These are phyloP conservation scores for Nowickia ferox DNA, from an alignment of 2,888 invertebrate species.

Conservation along the genomic window DNA sequence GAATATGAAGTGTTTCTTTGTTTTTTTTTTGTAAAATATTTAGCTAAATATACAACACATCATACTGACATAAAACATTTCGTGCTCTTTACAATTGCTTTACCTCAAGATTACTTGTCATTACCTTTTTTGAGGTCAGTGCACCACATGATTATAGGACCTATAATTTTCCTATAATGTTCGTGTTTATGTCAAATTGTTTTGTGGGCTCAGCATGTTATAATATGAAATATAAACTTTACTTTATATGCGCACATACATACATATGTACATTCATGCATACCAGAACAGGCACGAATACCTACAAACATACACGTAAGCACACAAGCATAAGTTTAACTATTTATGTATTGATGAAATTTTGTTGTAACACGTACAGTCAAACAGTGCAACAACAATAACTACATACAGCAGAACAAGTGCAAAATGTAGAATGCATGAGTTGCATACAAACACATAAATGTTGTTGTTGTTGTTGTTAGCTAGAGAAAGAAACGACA, in stretches of 20 bases:
- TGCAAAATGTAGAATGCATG: slow-evolving; percentile 64
- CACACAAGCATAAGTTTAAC: too few relatives aligned
- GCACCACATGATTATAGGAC: slow-evolving; percentile 72
- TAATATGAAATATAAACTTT: slow-evolving; percentile 56
- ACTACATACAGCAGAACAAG: slow-evolving; percentile 54
- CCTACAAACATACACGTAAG: background rate
- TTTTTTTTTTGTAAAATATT: slow-evolving; percentile 37
- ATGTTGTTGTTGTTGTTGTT: slow-evolving; percentile 6
- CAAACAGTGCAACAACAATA: slow-evolving; percentile 42
- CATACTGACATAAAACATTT: slow-evolving; percentile 24
- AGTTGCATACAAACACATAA: slow-evolving; percentile 51
- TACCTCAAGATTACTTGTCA: slow-evolving; percentile 72
- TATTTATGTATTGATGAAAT: slow-evolving; percentile 44
- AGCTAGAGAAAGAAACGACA: slow-evolving; percentile 32
- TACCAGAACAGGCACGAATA: background rate
- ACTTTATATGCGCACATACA: background rate
- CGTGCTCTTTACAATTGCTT: slow-evolving; percentile 64
- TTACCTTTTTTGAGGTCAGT: slow-evolving; percentile 73
- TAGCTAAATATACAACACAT: slow-evolving; percentile 17
- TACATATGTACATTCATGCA: slow-evolving; percentile 9
- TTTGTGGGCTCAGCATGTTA: slow-evolving; percentile 72
- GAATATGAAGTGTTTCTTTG: slow-evolving; percentile 2
- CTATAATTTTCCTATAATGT: slow-evolving; percentile 72
- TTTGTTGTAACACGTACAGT: slow-evolving; percentile 66
- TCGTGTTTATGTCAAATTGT: slow-evolving; percentile 73